phyloP scores from a whole-genome alignment of 2,888 invertebrate genomes.

The Dione vanillae region DNA sequence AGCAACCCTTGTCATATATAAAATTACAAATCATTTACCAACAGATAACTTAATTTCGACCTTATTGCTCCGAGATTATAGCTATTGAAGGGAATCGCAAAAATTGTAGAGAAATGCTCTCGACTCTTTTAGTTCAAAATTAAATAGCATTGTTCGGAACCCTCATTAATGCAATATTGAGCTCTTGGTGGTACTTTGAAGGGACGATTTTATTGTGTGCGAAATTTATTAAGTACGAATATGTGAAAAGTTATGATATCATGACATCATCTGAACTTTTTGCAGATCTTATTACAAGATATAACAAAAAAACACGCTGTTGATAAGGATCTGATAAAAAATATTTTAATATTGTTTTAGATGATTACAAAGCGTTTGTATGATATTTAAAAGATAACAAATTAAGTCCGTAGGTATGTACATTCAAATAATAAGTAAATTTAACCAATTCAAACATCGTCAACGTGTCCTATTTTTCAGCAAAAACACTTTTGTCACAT shows the following conservation, averaged over 20 bases:
- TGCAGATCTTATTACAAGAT: conserved; percentile 22
- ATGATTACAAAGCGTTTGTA: background rate
- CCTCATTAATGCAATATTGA: conserved; percentile 81
- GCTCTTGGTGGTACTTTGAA: conserved; percentile 61
- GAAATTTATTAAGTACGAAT: conserved; percentile 67
- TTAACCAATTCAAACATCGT: background rate
- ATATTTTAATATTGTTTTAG: background rate
- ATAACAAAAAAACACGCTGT: background rate
- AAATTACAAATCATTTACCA: conserved; percentile 43
- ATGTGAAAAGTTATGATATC: conserved; percentile 46
- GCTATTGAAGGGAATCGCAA: conserved; percentile 29
- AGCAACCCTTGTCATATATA: conserved; percentile 55
- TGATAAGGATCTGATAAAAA: background rate
- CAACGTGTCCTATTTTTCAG: background rate
- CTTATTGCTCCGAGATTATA: conserved; percentile 49
- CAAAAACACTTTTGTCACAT: background rate
- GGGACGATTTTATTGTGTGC: conserved; percentile 76
- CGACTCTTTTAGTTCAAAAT: conserved; percentile 75
- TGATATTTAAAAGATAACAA: background rate
- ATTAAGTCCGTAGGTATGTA: background rate
- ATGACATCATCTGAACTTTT: conserved; percentile 35
- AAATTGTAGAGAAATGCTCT: conserved; percentile 55
- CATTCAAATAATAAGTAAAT: background rate
- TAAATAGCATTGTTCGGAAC: conserved; percentile 80
- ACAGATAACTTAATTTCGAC: conserved; percentile 50